Evolutionary conservation across 2,113 vertebrate species (phyloP).

Genomic region (Corydoras sp.): DNA sequence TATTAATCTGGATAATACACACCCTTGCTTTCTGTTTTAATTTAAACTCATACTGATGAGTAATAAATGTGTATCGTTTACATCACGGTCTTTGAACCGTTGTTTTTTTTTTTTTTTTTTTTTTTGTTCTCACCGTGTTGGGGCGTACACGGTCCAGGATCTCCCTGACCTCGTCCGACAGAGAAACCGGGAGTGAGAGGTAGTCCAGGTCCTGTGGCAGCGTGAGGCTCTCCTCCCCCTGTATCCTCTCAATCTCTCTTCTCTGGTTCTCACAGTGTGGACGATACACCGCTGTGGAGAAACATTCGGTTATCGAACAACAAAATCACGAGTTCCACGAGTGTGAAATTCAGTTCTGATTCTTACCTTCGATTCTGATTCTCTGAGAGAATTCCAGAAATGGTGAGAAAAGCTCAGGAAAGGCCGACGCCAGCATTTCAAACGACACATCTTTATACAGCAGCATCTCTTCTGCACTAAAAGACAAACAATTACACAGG

Average conservation of each 20-base stretch:
- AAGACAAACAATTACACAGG: not conserved
- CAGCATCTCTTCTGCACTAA: constrained; percentile 17
- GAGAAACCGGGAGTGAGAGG: constrained; percentile 71
- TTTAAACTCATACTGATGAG: no score
- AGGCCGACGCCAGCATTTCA: constrained; percentile 3
- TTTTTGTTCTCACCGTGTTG: constrained; percentile 71
- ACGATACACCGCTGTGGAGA: constrained; percentile 70
- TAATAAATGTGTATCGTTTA: no score
- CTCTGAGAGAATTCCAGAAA: constrained; percentile 7
- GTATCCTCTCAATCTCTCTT: constrained; percentile 81
- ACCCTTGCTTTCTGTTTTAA: no score
- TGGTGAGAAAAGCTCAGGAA: not conserved
- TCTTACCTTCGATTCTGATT: constrained; percentile 14
- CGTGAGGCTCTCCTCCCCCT: constrained; percentile 75
- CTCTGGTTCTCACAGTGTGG: constrained; percentile 66
- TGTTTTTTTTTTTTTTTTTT: not conserved
- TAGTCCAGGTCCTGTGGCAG: constrained; percentile 83
- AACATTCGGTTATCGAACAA: not conserved
- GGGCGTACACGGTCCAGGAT: constrained; percentile 75
- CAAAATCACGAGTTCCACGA: no score
- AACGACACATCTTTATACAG: constrained; percentile 21
- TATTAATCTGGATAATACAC: no score
- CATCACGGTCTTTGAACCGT: no score
- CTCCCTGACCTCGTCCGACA: constrained; percentile 84
- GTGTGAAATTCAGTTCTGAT: no score